Conservation (phyloP, 2,888 invertebrate species). For the Hemistola chrysoprasaria region DNA sequence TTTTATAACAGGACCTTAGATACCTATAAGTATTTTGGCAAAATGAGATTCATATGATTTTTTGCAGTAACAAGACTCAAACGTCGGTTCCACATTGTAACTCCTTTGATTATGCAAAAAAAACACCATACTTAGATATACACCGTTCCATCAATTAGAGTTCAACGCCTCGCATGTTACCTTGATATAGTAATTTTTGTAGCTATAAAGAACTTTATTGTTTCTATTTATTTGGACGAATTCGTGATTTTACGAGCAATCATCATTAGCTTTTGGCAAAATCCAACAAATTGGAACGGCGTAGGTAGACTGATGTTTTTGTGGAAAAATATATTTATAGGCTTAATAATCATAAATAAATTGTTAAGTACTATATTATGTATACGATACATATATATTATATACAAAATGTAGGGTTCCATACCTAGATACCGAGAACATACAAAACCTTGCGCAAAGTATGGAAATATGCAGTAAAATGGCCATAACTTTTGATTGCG, state of each 20-base stretch:
- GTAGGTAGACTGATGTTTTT: no score
- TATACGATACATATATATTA: no score
- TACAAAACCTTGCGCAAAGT: no score
- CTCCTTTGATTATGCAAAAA: constrained; percentile 54
- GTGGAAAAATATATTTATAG: no score
- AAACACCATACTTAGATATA: constrained; percentile 30
- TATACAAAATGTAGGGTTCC: no score
- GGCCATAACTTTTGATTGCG: no score
- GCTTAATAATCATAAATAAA: no score
- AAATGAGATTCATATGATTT: constrained; percentile 14
- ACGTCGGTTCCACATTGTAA: constrained; percentile 49
- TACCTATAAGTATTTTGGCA: constrained; percentile 13
- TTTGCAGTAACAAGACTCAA: constrained; percentile 1
- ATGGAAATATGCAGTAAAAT: no score
- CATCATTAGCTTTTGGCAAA: constrained; percentile 17
- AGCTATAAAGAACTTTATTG: constrained; percentile 6
- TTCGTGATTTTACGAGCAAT: constrained; percentile 18
- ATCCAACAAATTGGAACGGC: constrained; percentile 6
- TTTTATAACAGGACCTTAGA: constrained; percentile 11
- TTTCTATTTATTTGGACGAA: constrained; percentile 10
- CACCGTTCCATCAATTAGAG: constrained; percentile 47
- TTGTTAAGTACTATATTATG: no score
- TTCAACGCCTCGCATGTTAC: constrained; percentile 43
- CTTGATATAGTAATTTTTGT: constrained; percentile 22
- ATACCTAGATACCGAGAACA: no score